Percentiles rank a stretch among this genome's conserved stretches.
Evolutionary conservation across 2,113 vertebrate species (phyloP).

Genomic region (Circaetus gallicus): DNA sequence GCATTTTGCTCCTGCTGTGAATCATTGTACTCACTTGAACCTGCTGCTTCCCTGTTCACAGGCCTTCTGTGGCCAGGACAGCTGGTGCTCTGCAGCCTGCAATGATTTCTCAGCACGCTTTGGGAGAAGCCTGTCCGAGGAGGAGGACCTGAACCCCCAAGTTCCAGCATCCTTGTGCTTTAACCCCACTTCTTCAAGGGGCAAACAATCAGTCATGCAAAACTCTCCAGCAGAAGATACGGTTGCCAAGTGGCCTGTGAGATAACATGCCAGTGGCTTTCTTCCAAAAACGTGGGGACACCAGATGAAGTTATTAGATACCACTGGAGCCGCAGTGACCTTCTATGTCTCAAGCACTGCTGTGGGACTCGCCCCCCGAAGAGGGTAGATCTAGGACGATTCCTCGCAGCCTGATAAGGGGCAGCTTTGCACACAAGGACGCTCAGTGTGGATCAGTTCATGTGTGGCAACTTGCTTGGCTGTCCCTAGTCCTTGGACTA

Average conservation of each 20-base stretch:
- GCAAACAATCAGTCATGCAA: not conserved
- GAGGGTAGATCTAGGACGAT: not conserved
- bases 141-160: not conserved
- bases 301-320: not conserved
- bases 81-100: not conserved
- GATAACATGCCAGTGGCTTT: not conserved
- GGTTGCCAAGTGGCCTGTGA: not conserved
- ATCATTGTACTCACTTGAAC: not conserved
- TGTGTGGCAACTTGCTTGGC: not conserved
- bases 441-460: not conserved
- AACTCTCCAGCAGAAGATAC: not conserved
- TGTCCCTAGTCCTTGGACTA: not conserved
- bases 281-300: not conserved
- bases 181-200: not conserved
- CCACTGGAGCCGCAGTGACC: accelerated
- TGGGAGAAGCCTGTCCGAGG: not conserved
- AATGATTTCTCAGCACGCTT: not conserved
- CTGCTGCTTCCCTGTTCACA: not conserved
- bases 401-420: not conserved
- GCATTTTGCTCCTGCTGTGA: not conserved
- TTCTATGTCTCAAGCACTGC: no score
- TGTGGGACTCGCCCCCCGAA: not conserved
- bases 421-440: not conserved
- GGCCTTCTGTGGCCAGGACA: not conserved
- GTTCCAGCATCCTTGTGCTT: not conserved